A percentile compares a stretch with the other conserved stretches of the same genome.
Evolutionary conservation across 2,888 invertebrate genomes (phyloP).

Genomic region (Diarsia mendica): DNA sequence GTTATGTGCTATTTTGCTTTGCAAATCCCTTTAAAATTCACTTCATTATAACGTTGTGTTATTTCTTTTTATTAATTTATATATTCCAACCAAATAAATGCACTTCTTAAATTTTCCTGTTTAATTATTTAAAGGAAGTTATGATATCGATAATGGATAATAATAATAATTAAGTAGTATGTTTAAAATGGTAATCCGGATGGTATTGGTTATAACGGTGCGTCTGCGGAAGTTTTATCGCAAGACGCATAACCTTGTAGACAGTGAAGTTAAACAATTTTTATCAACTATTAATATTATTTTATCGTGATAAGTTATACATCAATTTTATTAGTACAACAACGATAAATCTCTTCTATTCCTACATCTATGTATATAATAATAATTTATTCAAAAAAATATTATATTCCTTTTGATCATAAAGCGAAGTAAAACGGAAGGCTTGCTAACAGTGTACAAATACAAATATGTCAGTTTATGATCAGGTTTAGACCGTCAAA

Average conservation of each 20-base stretch:
- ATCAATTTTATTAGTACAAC: conserved; percentile 46
- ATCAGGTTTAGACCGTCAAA: conserved; percentile 14
- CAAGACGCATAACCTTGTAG: neutral
- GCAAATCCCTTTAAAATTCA: neutral
- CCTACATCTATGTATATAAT: conserved; percentile 42
- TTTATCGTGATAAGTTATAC: conserved; percentile 41
- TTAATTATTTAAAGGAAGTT: neutral
- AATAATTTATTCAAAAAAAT: conserved; percentile 31
- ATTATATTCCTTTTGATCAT: neutral
- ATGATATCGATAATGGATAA: neutral
- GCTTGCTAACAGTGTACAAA: neutral
- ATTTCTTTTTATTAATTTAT: neutral
- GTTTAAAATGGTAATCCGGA: too few species aligned
- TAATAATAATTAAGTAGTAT: too few species aligned
- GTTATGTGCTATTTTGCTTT: neutral
- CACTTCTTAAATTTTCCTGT: neutral
- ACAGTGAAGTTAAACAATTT: conserved; percentile 22
- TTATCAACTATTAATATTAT: conserved; percentile 31
- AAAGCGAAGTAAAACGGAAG: conserved; percentile 6
- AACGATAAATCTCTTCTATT: conserved; percentile 50
- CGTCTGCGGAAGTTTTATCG: neutral
- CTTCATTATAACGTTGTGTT: neutral
- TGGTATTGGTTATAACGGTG: neutral
- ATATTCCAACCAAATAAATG: conserved; percentile 1
- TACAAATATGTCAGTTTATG: neutral